Evolutionary conservation across 1,140 invertebrate genomes (phyloP).

Genomic region (Drosophila paulistorum): DNA sequence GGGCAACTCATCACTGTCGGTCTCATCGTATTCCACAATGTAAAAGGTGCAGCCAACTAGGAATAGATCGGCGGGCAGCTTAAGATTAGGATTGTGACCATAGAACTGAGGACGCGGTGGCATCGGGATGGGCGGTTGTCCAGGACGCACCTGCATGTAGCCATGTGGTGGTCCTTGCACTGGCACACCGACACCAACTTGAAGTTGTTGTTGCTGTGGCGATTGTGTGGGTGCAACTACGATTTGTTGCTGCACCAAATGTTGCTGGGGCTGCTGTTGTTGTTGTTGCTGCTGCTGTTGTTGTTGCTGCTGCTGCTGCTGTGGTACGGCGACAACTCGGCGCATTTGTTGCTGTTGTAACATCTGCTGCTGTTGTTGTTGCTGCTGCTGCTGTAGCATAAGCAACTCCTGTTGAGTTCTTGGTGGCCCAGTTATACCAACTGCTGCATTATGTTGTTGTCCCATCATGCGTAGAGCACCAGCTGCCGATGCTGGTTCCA

Average conservation of each 20-base stretch:
- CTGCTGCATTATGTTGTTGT: conserved; percentile 89
- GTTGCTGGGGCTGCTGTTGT: conserved; percentile 77
- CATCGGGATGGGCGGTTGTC: conserved; percentile 82
- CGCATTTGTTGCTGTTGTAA: conserved; percentile 76
- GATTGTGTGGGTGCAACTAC: conserved; percentile 51
- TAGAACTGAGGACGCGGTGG: conserved; percentile 89
- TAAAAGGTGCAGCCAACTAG: conserved; percentile 96
- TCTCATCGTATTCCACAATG: conserved; percentile 89
- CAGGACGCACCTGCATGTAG: conserved; percentile 71
- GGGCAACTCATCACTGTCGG: conserved; percentile 85
- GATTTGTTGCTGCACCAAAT: conserved; percentile 75
- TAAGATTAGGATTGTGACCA: conserved; percentile 93
- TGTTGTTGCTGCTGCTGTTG: conserved; percentile 61
- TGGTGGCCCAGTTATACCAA: conserved; percentile 59
- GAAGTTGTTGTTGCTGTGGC: conserved; percentile 51
- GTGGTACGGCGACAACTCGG: conserved; percentile 83
- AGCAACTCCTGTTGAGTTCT: conserved; percentile 72
- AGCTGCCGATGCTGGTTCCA: conserved; percentile 87
- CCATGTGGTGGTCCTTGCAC: conserved; percentile 58
- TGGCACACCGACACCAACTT: conserved; percentile 57
- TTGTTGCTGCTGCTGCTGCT: conserved; percentile 57
- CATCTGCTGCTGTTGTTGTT: conserved; percentile 61
- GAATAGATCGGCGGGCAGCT: conserved; percentile 94
- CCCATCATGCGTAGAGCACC: conserved; percentile 91
- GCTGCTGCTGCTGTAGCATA: conserved; percentile 71